Evolutionary conservation across 2,113 vertebrate genomes (phyloP).

Genomic region (Setophaga petechia): DNA sequence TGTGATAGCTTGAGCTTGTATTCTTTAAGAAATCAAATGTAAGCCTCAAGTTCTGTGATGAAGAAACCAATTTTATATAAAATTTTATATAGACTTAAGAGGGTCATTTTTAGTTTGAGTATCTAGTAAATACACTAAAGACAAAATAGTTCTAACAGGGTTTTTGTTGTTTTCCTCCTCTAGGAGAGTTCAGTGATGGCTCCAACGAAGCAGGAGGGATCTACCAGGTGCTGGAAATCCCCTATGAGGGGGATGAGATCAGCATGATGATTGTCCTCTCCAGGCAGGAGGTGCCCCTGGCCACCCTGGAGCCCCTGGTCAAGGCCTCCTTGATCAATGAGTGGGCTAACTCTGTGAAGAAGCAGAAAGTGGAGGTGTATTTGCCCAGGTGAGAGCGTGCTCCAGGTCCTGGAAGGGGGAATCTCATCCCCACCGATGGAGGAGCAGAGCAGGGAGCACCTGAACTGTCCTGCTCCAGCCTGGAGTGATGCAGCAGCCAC

Average conservation of each 20-base stretch:
- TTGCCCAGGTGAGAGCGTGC: slow-evolving; percentile 84
- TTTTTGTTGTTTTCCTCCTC: neutral
- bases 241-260: slow-evolving; percentile 91
- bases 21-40: neutral
- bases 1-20: neutral
- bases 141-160: neutral
- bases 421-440: neutral
- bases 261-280: slow-evolving; percentile 95
- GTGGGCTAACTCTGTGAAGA: slow-evolving; percentile 95
- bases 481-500: neutral
- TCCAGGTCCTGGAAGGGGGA: neutral
- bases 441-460: neutral
- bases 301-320: slow-evolving; percentile 89
- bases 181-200: slow-evolving; percentile 98
- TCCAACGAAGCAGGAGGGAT: slow-evolving; percentile 95
- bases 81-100: neutral
- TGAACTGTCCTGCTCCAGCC: neutral
- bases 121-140: neutral
- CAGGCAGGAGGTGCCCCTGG: slow-evolving; percentile 94
- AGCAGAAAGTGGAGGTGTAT: slow-evolving; percentile 97
- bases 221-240: slow-evolving; percentile 97
- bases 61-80: neutral
- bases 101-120: neutral
- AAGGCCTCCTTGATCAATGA: slow-evolving; percentile 91
- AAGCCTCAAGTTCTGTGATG: neutral